Percentiles rank a stretch among this genome's conserved stretches.
These are phyloP conservation scores for Ceryle rudis DNA, from an alignment of 2,797 vertebrate species.

Conservation along the genomic window DNA sequence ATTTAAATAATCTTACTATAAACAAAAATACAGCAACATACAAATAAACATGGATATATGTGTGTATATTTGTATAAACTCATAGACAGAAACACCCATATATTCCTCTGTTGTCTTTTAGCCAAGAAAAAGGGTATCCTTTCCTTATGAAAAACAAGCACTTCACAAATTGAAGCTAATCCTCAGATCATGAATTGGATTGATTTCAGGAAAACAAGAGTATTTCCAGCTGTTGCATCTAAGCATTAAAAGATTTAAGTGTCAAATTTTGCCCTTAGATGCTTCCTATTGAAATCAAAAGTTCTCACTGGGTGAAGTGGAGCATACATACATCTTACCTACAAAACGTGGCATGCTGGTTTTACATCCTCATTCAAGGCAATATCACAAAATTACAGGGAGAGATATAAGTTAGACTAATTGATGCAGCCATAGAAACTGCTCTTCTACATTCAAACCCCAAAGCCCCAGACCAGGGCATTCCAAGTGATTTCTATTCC, in stretches of 20 bases:
- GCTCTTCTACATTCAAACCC: fast-evolving
- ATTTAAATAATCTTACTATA: neutral
- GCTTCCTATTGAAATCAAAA: neutral
- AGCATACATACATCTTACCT: neutral
- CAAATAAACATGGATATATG: neutral
- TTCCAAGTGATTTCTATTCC: neutral
- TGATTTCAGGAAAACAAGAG: neutral
- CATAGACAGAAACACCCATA: neutral
- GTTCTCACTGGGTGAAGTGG: neutral
- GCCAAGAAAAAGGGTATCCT: neutral
- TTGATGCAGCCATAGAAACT: neutral
- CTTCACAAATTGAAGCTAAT: neutral
- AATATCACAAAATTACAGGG: neutral
- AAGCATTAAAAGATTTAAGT: neutral
- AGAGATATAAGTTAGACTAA: neutral
- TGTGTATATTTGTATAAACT: neutral
- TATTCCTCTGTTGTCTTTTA: neutral
- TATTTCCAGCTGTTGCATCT: neutral
- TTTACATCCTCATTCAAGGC: neutral
- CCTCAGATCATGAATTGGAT: neutral
- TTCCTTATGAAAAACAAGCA: neutral
- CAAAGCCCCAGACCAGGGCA: fast-evolving
- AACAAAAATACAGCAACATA: neutral
- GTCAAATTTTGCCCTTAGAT: neutral
- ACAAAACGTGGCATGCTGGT: neutral